Conservation (phyloP, 2,797 vertebrate genomes). For the Simalia tracyae region DNA sequence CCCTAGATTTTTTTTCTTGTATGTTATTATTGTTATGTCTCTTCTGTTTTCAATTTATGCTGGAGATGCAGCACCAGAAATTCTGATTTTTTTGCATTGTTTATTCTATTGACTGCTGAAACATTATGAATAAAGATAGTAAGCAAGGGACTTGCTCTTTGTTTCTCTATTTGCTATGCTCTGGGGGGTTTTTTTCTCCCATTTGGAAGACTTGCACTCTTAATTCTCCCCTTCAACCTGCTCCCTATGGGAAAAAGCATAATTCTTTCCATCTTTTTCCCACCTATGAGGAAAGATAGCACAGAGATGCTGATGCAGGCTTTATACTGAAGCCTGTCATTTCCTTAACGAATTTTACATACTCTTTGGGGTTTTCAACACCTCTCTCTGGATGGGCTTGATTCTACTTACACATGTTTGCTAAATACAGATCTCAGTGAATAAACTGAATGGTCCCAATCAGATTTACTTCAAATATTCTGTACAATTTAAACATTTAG, state of each 20-base stretch:
- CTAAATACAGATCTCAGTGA: too few relatives aligned
- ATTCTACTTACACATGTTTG: too few relatives aligned
- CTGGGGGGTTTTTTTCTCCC: not conserved
- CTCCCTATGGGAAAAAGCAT: not conserved
- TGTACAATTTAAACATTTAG: too few relatives aligned
- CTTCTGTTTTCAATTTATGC: not conserved
- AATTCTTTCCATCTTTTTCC: not conserved
- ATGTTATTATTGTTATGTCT: not conserved
- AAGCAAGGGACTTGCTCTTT: not conserved
- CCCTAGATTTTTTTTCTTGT: not conserved
- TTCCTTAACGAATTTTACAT: too few relatives aligned
- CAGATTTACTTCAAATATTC: too few relatives aligned
- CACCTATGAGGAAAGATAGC: too few relatives aligned
- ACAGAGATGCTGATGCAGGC: too few relatives aligned
- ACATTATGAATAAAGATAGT: not conserved
- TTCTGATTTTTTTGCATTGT: not conserved
- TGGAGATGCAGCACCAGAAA: not conserved
- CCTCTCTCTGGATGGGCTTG: too few relatives aligned
- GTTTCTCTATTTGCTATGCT: not conserved
- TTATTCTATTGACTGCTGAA: not conserved
- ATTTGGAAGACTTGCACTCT: not conserved
- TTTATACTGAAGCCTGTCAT: too few relatives aligned
- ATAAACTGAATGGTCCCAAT: too few relatives aligned
- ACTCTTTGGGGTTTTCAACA: too few relatives aligned
- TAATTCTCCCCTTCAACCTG: not conserved